Evolutionary conservation across 2,113 vertebrate genomes (phyloP).

Genomic region (Pelusios castaneus): DNA sequence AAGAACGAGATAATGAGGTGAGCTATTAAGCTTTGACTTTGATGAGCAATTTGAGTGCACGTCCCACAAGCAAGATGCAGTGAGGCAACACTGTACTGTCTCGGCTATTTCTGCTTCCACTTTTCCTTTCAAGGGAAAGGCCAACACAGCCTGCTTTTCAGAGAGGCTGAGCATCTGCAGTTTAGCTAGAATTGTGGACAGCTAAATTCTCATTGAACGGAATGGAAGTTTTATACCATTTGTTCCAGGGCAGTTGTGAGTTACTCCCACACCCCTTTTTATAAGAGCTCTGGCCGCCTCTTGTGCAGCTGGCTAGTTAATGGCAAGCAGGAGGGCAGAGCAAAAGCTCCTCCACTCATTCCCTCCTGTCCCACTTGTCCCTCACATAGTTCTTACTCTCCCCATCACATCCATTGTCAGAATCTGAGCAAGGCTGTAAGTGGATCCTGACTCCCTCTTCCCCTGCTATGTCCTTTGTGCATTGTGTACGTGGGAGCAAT

Average conservation of each 20-base stretch:
- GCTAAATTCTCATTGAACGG: background rate
- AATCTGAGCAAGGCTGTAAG: background rate
- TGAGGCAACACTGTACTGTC: accelerated
- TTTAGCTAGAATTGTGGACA: background rate
- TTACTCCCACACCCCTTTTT: background rate
- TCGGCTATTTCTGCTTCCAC: background rate
- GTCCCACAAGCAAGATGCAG: background rate
- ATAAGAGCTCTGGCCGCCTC: accelerated
- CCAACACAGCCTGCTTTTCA: background rate
- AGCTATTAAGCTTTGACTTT: background rate
- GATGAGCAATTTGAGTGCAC: background rate
- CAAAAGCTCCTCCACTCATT: background rate
- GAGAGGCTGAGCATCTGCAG: background rate
- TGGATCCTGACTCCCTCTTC: background rate
- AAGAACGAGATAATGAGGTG: background rate
- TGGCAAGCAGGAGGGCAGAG: accelerated
- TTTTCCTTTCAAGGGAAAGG: background rate
- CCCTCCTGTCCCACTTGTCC: background rate
- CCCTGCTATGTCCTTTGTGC: background rate
- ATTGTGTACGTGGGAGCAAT: background rate
- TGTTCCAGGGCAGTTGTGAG: background rate
- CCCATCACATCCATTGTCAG: background rate
- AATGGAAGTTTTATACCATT: background rate
- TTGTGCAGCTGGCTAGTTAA: accelerated
- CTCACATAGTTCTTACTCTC: background rate